Evolutionary conservation across 2,797 vertebrate genomes (phyloP).

Genomic region (Holocentrus rufus): DNA sequence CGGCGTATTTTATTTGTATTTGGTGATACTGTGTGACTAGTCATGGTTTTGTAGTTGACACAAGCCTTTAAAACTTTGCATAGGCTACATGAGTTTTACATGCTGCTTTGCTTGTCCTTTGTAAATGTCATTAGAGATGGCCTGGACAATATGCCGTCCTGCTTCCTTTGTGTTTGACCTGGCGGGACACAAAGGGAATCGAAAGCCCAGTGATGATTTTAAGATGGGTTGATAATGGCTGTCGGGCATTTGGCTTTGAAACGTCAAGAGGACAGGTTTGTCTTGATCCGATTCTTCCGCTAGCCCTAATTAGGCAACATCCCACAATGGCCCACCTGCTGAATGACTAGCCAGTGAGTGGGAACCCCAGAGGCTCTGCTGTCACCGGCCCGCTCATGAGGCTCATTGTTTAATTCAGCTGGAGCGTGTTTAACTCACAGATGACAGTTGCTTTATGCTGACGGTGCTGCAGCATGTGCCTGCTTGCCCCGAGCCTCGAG

Average conservation of each 20-base stretch:
- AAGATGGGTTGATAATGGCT: neutral
- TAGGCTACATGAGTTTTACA: slow-evolving; percentile 44
- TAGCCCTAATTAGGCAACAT: slow-evolving; percentile 7
- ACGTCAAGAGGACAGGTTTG: neutral
- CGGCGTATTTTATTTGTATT: too few species aligned
- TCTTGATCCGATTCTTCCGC: neutral
- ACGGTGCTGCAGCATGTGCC: slow-evolving; percentile 10
- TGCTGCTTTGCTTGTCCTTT: slow-evolving; percentile 59
- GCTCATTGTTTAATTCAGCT: slow-evolving; percentile 39
- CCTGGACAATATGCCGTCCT: neutral
- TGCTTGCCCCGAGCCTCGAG: slow-evolving; percentile 24
- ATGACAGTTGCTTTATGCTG: slow-evolving; percentile 25
- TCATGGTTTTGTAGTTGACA: neutral
- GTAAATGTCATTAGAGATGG: neutral
- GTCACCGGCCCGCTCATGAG: slow-evolving; percentile 2
- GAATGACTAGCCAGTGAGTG: slow-evolving; percentile 26
- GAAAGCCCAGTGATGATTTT: neutral
- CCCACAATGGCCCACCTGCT: slow-evolving; percentile 53
- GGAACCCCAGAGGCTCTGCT: slow-evolving; percentile 1
- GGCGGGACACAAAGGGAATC: neutral
- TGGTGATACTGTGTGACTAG: neutral
- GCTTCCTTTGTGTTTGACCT: neutral
- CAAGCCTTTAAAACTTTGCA: slow-evolving; percentile 28
- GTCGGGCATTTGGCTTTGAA: neutral
- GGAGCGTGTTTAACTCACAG: slow-evolving; percentile 16